Evolutionary conservation across 2,888 invertebrate species (phyloP).

Genomic region (Diachrysia chrysitis): DNA sequence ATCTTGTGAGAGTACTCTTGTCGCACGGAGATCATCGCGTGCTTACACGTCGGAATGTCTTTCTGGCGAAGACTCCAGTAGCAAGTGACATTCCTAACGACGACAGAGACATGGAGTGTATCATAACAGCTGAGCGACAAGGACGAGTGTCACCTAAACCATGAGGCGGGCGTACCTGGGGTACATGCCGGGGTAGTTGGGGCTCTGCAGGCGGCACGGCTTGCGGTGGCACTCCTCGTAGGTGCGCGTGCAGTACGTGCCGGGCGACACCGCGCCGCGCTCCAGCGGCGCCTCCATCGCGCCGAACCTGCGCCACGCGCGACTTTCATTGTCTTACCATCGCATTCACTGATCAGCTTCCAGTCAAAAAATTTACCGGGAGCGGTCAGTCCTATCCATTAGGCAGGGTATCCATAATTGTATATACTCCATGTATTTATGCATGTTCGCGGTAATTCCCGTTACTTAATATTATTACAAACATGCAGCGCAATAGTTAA

Average conservation of each 20-base stretch:
- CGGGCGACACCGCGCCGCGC: slow-evolving; percentile 95
- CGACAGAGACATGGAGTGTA: neutral
- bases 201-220: slow-evolving; percentile 95
- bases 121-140: neutral
- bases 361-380: no score
- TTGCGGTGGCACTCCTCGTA: slow-evolving; percentile 96
- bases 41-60: slow-evolving; percentile 95
- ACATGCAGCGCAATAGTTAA: no score
- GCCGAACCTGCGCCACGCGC: slow-evolving; percentile 89
- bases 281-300: slow-evolving; percentile 93
- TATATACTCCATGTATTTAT: no score
- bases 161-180: slow-evolving; percentile 79
- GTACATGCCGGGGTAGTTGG: slow-evolving; percentile 97
- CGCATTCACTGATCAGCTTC: no score
- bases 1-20: slow-evolving; percentile 93
- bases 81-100: slow-evolving; percentile 95
- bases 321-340: no score
- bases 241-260: slow-evolving; percentile 95
- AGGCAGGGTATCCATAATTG: no score
- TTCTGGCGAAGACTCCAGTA: slow-evolving; percentile 96
- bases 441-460: no score
- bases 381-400: no score
- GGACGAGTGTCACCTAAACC: neutral
- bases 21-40: slow-evolving; percentile 96
- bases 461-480: no score